phyloP scores from a whole-genome alignment of 2,888 invertebrate genomes.

The Pachycephus smyrnensis region DNA sequence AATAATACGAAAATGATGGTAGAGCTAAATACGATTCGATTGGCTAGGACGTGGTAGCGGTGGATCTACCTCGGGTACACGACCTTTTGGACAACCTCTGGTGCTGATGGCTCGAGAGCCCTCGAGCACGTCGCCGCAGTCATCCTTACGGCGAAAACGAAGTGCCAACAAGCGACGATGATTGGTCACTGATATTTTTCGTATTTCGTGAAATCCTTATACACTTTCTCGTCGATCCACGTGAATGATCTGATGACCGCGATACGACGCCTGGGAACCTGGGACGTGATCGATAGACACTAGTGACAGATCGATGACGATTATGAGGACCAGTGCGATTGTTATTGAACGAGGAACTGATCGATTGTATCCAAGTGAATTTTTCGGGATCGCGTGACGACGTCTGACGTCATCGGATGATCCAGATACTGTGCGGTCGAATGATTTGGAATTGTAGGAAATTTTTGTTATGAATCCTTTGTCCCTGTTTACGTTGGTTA shows the following conservation, averaged over 20 bases:
- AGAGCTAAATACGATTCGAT: slow-evolving; percentile 23
- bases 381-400: background rate
- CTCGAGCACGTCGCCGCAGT: slow-evolving; percentile 46
- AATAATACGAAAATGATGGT: background rate
- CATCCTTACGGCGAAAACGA: slow-evolving; percentile 57
- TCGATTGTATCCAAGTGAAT: background rate
- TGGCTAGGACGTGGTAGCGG: slow-evolving; percentile 56
- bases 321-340: background rate
- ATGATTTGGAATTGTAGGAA: background rate
- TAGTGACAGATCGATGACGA: background rate
- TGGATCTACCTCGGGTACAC: slow-evolving; percentile 70
- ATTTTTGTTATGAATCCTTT: background rate
- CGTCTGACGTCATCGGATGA: background rate
- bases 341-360: background rate
- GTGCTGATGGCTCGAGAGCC: slow-evolving; percentile 68
- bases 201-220: background rate
- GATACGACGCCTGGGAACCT: background rate
- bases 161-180: slow-evolving; percentile 66
- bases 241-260: background rate
- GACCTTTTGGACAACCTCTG: slow-evolving; percentile 85
- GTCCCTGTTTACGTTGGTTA: background rate
- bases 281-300: background rate
- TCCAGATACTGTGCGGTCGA: background rate
- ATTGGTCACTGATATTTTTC: slow-evolving; percentile 28
- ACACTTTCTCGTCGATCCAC: background rate